phyloP scores from a whole-genome alignment of 1,140 invertebrate species.

The Aculops lycopersici region DNA sequence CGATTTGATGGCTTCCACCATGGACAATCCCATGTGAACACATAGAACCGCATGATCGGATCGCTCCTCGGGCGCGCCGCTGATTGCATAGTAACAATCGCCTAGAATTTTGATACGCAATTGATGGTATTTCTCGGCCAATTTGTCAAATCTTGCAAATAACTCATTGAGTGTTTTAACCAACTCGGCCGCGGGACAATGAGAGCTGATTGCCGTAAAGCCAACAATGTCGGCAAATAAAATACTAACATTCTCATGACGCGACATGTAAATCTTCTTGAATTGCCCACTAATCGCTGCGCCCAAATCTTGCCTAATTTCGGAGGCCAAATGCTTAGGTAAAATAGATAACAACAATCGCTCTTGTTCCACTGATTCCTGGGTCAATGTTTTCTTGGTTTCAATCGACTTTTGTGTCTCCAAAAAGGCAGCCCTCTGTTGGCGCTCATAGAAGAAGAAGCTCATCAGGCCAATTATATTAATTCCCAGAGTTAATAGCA shows the following conservation, averaged over 20 bases:
- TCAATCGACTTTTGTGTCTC: constrained; percentile 65
- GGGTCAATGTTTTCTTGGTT: constrained; percentile 62
- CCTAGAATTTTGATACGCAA: constrained; percentile 73
- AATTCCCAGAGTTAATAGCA: constrained; percentile 31
- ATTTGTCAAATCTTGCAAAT: constrained; percentile 62
- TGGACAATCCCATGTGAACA: constrained; percentile 73
- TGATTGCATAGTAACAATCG: constrained; percentile 84
- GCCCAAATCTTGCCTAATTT: constrained; percentile 65
- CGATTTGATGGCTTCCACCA: constrained; percentile 84
- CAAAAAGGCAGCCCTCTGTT: constrained; percentile 51
- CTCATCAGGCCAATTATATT: constrained; percentile 34
- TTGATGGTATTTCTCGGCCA: constrained; percentile 75
- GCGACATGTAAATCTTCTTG: constrained; percentile 85
- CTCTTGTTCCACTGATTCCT: constrained; percentile 69
- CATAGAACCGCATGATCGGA: constrained; percentile 68
- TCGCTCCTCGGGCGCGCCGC: constrained; percentile 43
- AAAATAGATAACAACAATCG: constrained; percentile 55
- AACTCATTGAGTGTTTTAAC: constrained; percentile 75
- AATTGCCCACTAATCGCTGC: constrained; percentile 49
- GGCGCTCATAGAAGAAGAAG: constrained; percentile 45
- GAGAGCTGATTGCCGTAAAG: constrained; percentile 74
- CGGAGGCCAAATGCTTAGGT: constrained; percentile 69
- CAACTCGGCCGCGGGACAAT: constrained; percentile 61
- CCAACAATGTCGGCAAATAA: constrained; percentile 51
- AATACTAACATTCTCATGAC: constrained; percentile 61